Evolutionary conservation across 1,140 invertebrate species (phyloP).

Genomic region (Cydia splendana): DNA sequence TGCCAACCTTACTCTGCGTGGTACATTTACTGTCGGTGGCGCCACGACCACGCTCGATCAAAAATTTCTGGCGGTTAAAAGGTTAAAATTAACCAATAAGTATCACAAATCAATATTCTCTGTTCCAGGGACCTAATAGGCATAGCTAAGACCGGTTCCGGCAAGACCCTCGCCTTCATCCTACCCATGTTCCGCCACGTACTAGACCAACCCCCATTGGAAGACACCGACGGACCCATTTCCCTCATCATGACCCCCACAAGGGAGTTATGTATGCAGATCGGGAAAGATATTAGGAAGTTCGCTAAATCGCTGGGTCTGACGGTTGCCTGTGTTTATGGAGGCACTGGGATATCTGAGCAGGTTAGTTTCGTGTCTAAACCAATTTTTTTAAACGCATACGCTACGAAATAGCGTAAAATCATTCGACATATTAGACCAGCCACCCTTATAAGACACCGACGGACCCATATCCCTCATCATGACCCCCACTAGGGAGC

Average conservation of each 20-base stretch:
- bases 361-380: conserved; percentile 77
- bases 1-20: too few relatives aligned
- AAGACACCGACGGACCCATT: conserved; percentile 98
- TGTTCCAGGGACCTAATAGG: conserved; percentile 94
- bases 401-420: too few relatives aligned
- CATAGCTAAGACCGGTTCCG: conserved; percentile 99
- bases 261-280: conserved; percentile 99
- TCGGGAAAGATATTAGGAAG: conserved; percentile 97
- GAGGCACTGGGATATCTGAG: conserved; percentile 98
- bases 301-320: conserved; percentile 95
- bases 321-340: conserved; percentile 97
- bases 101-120: conserved; percentile 4
- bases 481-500: conserved; percentile 98
- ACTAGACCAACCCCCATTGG: conserved; percentile 94
- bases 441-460: conserved; percentile 94
- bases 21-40: too few relatives aligned
- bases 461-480: conserved; percentile 98
- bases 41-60: too few relatives aligned
- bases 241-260: conserved; percentile 99
- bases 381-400: too few relatives aligned
- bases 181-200: conserved; percentile 99
- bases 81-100: too few relatives aligned
- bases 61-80: too few relatives aligned
- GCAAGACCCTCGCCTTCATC: conserved; percentile 99
- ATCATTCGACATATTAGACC: conserved; percentile 90